Base-by-base conservation (phyloP, 2,888 invertebrate species). In the Galeopsomyia nigrocyanea region DNA sequence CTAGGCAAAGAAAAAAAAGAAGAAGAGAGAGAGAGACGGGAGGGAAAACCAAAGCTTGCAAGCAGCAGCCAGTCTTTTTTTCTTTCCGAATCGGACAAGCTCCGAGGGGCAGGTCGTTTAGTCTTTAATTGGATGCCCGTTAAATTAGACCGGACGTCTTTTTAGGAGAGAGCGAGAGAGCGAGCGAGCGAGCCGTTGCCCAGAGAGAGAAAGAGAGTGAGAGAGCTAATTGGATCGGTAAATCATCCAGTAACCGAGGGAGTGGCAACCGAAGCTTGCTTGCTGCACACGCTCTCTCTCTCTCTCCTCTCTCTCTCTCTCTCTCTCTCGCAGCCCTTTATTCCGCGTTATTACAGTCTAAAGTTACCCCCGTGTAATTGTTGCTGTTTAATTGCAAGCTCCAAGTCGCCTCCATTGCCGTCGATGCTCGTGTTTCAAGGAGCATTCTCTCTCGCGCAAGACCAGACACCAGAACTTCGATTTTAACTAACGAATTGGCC, bases 371-470 rank as follows among this genome's bases (percentile, higher is more conserved):
- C 82, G 84, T 84, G 84, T 86, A 86, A 86, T 86, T 86, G 86
- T 86, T 86, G 85, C 85, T 86, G 85, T 86, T 86, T 86, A 86
- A 86, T 86, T 86, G 86, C 85, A 81, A 86, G 84, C 83, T 84
- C 83, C 82, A 83, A 85, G 85, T 85, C 84, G 82, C 80, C 81
- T 74, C 76, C 78, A 10, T 17, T 63, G 56, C 60, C 17, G 47
- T 17, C 60, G 69, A 57, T 39, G 49, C 65, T 67, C 72, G 65
- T 61, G 69, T 73, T 68, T 65, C 73, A 60, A 39, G 79, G 75
- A 75, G 75, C 75, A 74, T 72, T 76, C 77, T 75, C 65, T 16
- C 46, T 49, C 61, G 14, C 22, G 22, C 31, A 0, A 22, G 46
- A 17, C 21, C 57, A 31, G 39, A 50, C n/a, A 17, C 9, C 39